Evolutionary conservation across 2,888 invertebrate genomes (phyloP).

Genomic region (Fabriciana adippe): DNA sequence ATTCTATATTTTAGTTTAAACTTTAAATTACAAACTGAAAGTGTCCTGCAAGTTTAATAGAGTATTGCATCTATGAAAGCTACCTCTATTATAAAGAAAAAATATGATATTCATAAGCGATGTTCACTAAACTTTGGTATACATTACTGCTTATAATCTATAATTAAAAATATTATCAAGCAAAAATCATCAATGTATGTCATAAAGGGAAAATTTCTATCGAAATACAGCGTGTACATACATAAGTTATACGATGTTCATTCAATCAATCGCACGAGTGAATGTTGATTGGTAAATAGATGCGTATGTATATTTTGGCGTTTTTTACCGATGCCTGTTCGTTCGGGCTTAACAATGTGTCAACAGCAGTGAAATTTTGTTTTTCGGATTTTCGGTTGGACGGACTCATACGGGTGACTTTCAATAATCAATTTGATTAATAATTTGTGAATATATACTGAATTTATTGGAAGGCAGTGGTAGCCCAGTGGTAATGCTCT

Average conservation of each 20-base stretch:
- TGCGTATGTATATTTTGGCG: constrained; percentile 40
- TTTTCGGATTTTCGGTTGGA: constrained; percentile 28
- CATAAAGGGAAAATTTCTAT: neutral
- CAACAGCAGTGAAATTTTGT: constrained; percentile 51
- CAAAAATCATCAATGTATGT: constrained; percentile 19
- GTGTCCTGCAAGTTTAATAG: constrained; percentile 49
- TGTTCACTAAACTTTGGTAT: neutral
- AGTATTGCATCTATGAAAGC: constrained; percentile 42
- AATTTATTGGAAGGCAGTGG: too few relatives aligned
- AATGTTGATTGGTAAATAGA: constrained; percentile 69
- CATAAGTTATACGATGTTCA: constrained; percentile 45
- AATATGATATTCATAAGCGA: constrained; percentile 1
- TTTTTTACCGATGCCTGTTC: constrained; percentile 43
- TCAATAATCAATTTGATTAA: constrained; percentile 21
- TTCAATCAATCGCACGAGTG: constrained; percentile 66
- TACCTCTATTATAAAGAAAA: constrained; percentile 37
- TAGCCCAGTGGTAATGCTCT: too few relatives aligned
- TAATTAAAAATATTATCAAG: neutral
- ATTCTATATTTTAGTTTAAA: constrained; percentile 55
- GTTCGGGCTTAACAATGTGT: constrained; percentile 59
- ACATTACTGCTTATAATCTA: constrained; percentile 22
- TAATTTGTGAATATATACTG: constrained; percentile 11
- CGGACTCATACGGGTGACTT: constrained; percentile 21
- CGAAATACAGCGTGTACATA: neutral
- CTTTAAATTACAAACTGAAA: constrained; percentile 69